phyloP scores from a whole-genome alignment of 2,888 invertebrate genomes.

The Corbicula japonica region DNA sequence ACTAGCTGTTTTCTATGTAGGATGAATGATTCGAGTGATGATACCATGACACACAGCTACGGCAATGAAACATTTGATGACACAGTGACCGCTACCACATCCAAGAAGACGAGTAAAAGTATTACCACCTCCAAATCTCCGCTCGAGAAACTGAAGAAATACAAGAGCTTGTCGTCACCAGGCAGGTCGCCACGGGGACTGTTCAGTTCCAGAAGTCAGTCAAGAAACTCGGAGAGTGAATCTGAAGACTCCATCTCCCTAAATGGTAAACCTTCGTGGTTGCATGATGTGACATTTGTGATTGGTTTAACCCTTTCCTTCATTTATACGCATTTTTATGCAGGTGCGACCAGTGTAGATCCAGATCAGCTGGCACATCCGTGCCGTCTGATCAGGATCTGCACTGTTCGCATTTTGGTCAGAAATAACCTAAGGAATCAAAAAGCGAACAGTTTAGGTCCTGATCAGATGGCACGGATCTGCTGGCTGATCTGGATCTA shows the following conservation, averaged over 20 bases:
- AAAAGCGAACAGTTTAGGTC: too few relatives aligned
- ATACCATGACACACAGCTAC: constrained; percentile 75
- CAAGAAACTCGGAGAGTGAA: constrained; percentile 82
- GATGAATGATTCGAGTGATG: constrained; percentile 71
- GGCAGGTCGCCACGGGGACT: constrained; percentile 59
- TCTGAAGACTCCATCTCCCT: constrained; percentile 83
- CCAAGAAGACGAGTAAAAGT: constrained; percentile 69
- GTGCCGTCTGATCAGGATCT: too few relatives aligned
- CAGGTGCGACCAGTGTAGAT: too few relatives aligned
- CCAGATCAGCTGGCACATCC: too few relatives aligned
- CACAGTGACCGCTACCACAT: constrained; percentile 59
- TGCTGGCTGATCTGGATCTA: too few relatives aligned
- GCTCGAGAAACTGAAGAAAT: constrained; percentile 66
- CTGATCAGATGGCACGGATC: too few relatives aligned
- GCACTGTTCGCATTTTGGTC: too few relatives aligned
- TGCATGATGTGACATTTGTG: too few relatives aligned
- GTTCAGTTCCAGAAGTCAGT: constrained; percentile 60
- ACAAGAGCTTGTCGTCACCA: constrained; percentile 54
- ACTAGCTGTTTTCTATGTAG: constrained; percentile 7
- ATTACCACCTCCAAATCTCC: constrained; percentile 66
- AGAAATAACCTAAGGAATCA: too few relatives aligned
- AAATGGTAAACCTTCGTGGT: constrained; percentile 75
- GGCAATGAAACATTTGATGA: constrained; percentile 79
- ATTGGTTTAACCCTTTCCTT: too few relatives aligned
- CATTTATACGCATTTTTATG: too few relatives aligned